Conservation (phyloP, 2,113 vertebrate species). For the Hucho hucho region DNA sequence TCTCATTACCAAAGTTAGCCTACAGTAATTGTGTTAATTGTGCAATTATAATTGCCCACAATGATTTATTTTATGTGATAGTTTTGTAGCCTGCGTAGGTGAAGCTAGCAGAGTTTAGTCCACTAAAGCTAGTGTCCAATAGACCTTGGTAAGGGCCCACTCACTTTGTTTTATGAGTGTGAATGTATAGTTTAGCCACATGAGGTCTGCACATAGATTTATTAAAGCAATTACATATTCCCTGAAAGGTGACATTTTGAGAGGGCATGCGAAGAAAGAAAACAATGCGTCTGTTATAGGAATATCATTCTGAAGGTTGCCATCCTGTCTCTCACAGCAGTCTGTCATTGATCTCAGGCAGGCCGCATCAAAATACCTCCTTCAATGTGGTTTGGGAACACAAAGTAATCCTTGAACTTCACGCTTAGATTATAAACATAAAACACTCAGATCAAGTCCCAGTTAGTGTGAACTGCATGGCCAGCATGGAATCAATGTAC, state of each 20-base stretch:
- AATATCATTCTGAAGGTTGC: too few relatives aligned
- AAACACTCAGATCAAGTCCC: background rate
- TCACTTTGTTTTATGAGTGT: background rate
- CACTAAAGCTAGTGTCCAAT: background rate
- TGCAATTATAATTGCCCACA: too few relatives aligned
- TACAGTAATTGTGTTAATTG: too few relatives aligned
- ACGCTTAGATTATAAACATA: background rate
- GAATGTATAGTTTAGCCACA: background rate
- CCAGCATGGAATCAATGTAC: background rate
- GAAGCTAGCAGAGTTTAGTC: background rate
- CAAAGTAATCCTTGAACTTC: background rate
- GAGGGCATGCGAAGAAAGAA: background rate
- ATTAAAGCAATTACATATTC: background rate
- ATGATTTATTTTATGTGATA: too few relatives aligned
- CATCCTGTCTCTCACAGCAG: background rate
- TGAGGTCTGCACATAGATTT: background rate
- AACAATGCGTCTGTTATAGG: background rate
- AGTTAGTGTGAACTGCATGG: background rate
- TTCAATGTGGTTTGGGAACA: background rate
- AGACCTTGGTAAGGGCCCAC: background rate
- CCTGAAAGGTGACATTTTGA: background rate
- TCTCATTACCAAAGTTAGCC: too few relatives aligned
- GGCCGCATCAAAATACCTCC: background rate
- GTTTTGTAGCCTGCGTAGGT: too few relatives aligned
- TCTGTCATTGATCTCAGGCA: conserved; percentile 13